phyloP scores from a whole-genome alignment of 2,797 vertebrate genomes.

The Aeoliscus strigatus region DNA sequence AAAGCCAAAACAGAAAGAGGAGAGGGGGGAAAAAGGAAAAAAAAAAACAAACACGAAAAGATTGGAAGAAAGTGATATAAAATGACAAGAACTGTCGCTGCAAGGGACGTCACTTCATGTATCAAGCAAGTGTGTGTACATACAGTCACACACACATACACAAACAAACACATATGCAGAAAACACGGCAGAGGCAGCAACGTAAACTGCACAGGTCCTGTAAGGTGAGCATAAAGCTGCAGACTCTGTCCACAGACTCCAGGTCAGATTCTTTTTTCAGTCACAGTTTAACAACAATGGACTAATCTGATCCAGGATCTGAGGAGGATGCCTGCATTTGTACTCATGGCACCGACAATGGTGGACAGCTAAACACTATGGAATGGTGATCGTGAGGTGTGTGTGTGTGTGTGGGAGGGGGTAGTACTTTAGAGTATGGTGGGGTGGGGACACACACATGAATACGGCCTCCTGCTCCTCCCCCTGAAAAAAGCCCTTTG shows the following conservation, averaged over 20 bases:
- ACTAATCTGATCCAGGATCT: slow-evolving; percentile 45
- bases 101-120: slow-evolving; percentile 59
- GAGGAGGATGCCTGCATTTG: slow-evolving; percentile 37
- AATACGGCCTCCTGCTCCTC: slow-evolving; percentile 60
- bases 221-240: slow-evolving; percentile 44
- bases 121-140: slow-evolving; percentile 45
- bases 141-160: slow-evolving; percentile 3
- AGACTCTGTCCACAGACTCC: slow-evolving; percentile 45
- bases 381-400: slow-evolving; percentile 62
- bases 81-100: slow-evolving; percentile 84
- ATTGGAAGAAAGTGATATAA: slow-evolving; percentile 85
- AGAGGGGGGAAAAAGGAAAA: slow-evolving; percentile 60
- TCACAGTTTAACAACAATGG: neutral
- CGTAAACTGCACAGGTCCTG: slow-evolving; percentile 72
- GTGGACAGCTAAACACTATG: slow-evolving; percentile 58
- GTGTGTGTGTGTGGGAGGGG: slow-evolving; percentile 42
- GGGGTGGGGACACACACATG: slow-evolving; percentile 25
- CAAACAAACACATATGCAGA: slow-evolving; percentile 42
- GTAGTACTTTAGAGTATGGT: slow-evolving; percentile 44
- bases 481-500: slow-evolving; percentile 29
- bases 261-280: slow-evolving; percentile 29
- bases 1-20: slow-evolving; percentile 67
- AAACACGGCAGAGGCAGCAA: slow-evolving; percentile 78
- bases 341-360: slow-evolving; percentile 47
- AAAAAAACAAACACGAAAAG: slow-evolving; percentile 71